phyloP scores from a whole-genome alignment of 2,797 vertebrate genomes.

The Ctenosaura bakeri region DNA sequence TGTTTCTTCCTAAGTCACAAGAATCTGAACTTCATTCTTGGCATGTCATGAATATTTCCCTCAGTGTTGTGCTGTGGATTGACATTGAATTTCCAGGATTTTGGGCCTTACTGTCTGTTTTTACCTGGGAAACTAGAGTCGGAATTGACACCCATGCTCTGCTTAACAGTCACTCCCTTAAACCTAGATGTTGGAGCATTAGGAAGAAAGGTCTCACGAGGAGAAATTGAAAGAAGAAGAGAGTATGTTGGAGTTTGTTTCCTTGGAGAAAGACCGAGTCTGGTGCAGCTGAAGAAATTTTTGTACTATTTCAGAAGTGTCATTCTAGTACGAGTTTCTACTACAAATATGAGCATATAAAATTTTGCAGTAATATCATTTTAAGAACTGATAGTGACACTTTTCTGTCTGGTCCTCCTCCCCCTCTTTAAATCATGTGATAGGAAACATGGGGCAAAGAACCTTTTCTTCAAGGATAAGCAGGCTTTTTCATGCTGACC shows the following conservation, averaged over 20 bases:
- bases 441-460: not conserved
- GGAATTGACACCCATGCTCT: slow-evolving; percentile 37
- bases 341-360: not conserved
- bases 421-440: not conserved
- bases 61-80: slow-evolving; percentile 5
- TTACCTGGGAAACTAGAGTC: slow-evolving; percentile 22
- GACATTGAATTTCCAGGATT: not conserved
- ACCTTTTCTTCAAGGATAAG: not conserved
- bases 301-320: slow-evolving; percentile 24
- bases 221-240: slow-evolving; percentile 43
- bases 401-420: slow-evolving; percentile 1
- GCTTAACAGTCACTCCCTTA: not conserved
- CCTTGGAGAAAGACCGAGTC: slow-evolving; percentile 50
- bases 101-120: not conserved
- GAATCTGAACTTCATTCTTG: not conserved
- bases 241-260: slow-evolving; percentile 15
- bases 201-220: slow-evolving; percentile 32
- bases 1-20: not conserved
- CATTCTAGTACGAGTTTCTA: not conserved
- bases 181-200: slow-evolving; percentile 12
- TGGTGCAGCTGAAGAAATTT: slow-evolving; percentile 58
- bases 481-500: not conserved
- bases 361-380: not conserved
- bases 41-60: not conserved
- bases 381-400: slow-evolving; percentile 26